Conservation (phyloP, 2,113 vertebrate species). For the Xyliphius kryptos region DNA sequence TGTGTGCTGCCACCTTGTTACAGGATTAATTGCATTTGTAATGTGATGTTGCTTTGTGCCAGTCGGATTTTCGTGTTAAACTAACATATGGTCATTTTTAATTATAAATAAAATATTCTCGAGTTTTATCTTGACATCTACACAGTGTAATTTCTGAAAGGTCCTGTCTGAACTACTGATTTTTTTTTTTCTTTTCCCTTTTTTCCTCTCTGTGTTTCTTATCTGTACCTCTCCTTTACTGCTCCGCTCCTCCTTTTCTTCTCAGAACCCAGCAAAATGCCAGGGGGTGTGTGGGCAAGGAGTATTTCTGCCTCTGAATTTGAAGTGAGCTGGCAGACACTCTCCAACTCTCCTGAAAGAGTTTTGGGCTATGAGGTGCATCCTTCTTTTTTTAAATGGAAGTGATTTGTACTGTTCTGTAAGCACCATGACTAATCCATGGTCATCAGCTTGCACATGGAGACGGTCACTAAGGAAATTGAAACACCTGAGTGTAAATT, state of each 20-base stretch:
- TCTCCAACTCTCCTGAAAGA: slow-evolving; percentile 75
- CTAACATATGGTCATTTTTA: slow-evolving; percentile 17
- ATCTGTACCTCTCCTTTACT: background rate
- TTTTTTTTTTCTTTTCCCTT: background rate
- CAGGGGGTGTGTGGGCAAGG: slow-evolving; percentile 70
- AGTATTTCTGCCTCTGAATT: slow-evolving; percentile 86
- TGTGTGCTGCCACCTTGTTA: slow-evolving; percentile 15
- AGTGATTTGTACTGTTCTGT: slow-evolving; percentile 42
- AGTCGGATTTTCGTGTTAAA: slow-evolving; percentile 23
- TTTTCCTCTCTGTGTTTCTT: background rate
- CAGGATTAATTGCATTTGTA: slow-evolving; percentile 34
- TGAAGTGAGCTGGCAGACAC: slow-evolving; percentile 78
- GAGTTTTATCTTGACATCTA: background rate
- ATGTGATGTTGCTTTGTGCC: slow-evolving; percentile 33
- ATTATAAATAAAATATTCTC: slow-evolving; percentile 6
- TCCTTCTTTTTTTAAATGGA: slow-evolving; percentile 56
- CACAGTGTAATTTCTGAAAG: background rate
- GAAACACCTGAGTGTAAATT: background rate
- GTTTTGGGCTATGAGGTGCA: slow-evolving; percentile 91
- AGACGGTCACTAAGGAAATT: no score
- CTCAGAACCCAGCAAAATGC: slow-evolving; percentile 81
- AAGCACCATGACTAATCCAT: slow-evolving; percentile 36
- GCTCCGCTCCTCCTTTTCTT: slow-evolving; percentile 30
- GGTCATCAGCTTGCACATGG: slow-evolving; percentile 18
- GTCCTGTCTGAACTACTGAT: background rate